Conservation (phyloP, 2,113 vertebrate species). For the Thomomys bottae region DNA sequence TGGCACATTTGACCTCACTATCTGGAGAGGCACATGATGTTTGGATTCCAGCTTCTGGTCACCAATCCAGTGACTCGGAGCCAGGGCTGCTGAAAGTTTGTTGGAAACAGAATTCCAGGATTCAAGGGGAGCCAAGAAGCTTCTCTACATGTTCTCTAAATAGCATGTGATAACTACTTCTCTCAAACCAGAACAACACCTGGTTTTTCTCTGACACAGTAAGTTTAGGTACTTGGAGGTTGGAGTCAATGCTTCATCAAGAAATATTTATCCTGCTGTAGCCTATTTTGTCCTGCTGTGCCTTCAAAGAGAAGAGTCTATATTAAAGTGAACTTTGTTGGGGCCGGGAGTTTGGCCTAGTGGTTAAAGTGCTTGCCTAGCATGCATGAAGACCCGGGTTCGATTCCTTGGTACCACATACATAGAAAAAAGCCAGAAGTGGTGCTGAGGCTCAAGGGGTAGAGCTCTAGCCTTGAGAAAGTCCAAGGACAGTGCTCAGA, state of each 20-base stretch:
- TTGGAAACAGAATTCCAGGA: slow-evolving; percentile 80
- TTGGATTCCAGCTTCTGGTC: slow-evolving; percentile 78
- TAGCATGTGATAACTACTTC: slow-evolving; percentile 60
- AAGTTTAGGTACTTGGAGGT: not conserved
- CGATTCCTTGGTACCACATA: no score
- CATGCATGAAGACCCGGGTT: no score
- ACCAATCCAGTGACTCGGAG: slow-evolving; percentile 75
- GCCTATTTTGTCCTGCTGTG: not conserved
- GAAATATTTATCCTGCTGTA: not conserved
- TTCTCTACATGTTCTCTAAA: slow-evolving; percentile 71
- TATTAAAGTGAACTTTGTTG: no score
- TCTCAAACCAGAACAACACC: slow-evolving; percentile 53
- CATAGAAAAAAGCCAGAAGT: no score
- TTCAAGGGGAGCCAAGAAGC: slow-evolving; percentile 71
- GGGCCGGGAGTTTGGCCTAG: no score
- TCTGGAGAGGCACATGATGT: slow-evolving; percentile 78
- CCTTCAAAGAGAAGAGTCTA: not conserved
- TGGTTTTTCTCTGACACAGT: slow-evolving; percentile 35
- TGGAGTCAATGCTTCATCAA: not conserved
- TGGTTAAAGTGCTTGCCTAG: no score
- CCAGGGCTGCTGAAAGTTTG: slow-evolving; percentile 80
- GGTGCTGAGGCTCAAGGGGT: no score
- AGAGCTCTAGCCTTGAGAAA: no score
- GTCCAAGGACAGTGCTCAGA: no score
- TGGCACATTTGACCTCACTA: slow-evolving; percentile 81